phyloP scores from a whole-genome alignment of 2,797 vertebrate species.

The Lutjanus campechanus region DNA sequence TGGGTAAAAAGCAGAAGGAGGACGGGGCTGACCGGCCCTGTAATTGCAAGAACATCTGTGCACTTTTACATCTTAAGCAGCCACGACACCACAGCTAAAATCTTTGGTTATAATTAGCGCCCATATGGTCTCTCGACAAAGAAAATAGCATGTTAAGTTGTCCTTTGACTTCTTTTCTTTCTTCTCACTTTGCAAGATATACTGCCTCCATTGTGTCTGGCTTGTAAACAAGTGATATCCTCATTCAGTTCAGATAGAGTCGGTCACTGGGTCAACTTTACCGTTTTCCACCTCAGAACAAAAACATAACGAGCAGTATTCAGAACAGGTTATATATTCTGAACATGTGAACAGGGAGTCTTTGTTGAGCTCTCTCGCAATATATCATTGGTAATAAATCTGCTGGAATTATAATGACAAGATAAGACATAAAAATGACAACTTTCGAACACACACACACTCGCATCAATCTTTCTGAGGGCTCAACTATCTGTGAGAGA shows the following conservation, averaged over 20 bases:
- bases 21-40: conserved; percentile 64
- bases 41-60: conserved; percentile 87
- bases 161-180: conserved; percentile 43
- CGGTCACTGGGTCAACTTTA: conserved; percentile 49
- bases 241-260: conserved; percentile 30
- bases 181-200: conserved; percentile 47
- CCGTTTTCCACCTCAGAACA: conserved; percentile 23
- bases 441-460: conserved; percentile 10
- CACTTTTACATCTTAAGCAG: conserved; percentile 81
- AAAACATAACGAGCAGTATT: conserved; percentile 19
- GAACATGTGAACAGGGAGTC: conserved; percentile 43
- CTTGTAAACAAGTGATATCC: conserved; percentile 60
- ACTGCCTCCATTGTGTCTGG: conserved; percentile 50
- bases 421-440: conserved; percentile 26
- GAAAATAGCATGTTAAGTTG: conserved; percentile 56
- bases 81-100: conserved; percentile 68
- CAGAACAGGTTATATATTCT: conserved; percentile 25
- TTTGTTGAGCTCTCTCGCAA: conserved; percentile 22
- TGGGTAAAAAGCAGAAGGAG: conserved; percentile 67
- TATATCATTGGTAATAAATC: conserved; percentile 34
- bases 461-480: conserved; percentile 7
- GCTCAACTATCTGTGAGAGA: conserved; percentile 7
- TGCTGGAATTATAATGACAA: conserved; percentile 4
- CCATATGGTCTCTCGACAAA: conserved; percentile 72
- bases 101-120: conserved; percentile 68